phyloP scores from a whole-genome alignment of 2,113 vertebrate genomes.

The Hypocryptadius cinnamomeus region DNA sequence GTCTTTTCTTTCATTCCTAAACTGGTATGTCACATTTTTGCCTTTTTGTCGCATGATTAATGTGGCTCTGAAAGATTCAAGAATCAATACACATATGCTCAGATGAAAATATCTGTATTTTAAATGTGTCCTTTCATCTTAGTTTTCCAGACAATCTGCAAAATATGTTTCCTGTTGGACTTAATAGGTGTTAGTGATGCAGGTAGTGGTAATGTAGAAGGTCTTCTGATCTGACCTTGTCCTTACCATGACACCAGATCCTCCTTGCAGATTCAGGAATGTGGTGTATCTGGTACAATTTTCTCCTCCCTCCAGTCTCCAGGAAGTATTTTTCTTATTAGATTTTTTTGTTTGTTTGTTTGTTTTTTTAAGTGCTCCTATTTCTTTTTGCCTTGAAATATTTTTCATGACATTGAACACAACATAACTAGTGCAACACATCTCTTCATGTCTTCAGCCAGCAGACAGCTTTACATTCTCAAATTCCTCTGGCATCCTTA shows the following conservation, averaged over 20 bases:
- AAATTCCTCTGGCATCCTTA: neutral
- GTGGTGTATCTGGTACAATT: neutral
- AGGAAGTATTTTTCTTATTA: neutral
- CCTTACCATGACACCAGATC: neutral
- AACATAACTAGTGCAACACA: neutral
- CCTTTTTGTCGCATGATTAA: slow-evolving; percentile 47
- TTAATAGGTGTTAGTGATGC: neutral
- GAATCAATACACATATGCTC: slow-evolving; percentile 33
- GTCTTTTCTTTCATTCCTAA: neutral
- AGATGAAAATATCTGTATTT: slow-evolving; percentile 15
- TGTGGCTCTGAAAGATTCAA: slow-evolving; percentile 16
- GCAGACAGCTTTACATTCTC: neutral
- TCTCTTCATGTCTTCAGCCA: neutral
- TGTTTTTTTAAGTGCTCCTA: neutral
- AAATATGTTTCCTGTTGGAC: slow-evolving; percentile 11
- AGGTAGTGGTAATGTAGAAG: neutral
- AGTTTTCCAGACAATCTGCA: neutral
- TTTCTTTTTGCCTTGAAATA: neutral
- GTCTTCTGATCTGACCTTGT: neutral
- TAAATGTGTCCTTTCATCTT: neutral
- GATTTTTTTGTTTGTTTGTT: neutral
- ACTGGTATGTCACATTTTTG: neutral
- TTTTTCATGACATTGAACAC: neutral
- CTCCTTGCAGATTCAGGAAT: neutral
- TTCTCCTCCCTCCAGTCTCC: neutral